Base-by-base conservation (phyloP, 1,140 invertebrate species). In the Ips typographus region DNA sequence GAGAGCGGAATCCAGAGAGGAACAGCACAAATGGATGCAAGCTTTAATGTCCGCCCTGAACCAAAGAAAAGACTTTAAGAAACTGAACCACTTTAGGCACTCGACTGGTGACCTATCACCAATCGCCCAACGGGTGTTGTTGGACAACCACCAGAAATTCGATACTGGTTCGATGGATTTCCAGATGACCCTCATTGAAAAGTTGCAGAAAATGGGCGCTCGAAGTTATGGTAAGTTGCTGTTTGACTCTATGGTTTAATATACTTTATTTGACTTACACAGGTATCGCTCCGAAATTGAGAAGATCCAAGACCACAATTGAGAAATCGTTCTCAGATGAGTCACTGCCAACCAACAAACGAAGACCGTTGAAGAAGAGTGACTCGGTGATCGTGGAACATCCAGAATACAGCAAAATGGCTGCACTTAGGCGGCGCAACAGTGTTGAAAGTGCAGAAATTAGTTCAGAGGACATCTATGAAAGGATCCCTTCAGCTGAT, bases 1-100 rank as follows among this genome's bases (percentile, higher is more conserved):
- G 82, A 77, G 81, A 72, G 80, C 82, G 1, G 75, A 79, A 57
- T 79, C 74, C 62, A 72, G 74, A 55, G 63, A 69, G 40, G 77
- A 80, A 5, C 78, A 82, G 61, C 80, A 82, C 55, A 75, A 79
- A 61, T 83, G 82, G 82, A 78, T 83, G 72, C 76, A 82, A 73
- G 80, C 79, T 3, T 73, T 83, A 4, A 72, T 82, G 6, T 72
- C 78, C 44, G 78, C 80, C 1, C 74, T 81, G 64, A 78, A 79
- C 53, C 70, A 75, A 64, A 73, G 8, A 4, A 70, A 74, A 22
- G 66, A 55, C 55, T 57, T 58, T 8, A 72, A 65, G 44, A 73
- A 68, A 59, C 63, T 80, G 56, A 71, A 65, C 40, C 79, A 81
- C 62, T 80, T 81, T 60, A 71, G 80, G 22, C 79, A 82, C 72